Evolutionary conservation across 2,888 invertebrate species (phyloP), one percentile per base, ranked within the genome.

Genomic region (Craniophora ligustri): DNA sequence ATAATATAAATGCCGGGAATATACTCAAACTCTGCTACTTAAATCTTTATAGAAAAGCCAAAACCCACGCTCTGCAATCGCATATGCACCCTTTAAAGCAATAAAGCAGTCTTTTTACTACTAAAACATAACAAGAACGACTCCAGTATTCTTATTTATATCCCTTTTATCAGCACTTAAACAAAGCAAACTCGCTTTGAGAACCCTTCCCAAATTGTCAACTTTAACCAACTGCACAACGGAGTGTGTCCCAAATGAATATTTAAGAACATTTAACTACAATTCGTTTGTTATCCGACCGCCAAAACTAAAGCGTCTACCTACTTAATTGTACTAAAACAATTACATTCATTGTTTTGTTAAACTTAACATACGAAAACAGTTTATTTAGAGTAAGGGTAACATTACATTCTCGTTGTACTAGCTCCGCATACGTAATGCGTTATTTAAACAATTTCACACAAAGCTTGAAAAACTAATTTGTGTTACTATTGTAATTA

Each of bases 331-430:
- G 47, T 65, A 56, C 57, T 55, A 55, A 65, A 68, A 74, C 68
- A 74, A 65, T 71, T 57, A 75, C 13, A 55, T 40, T 60, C 65
- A 51, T 67, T 76, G 75, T 76, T 72, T 64, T 76, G 57, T 57
- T 74, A 59, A 28, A 59, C 60, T 74, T 66, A 66, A 67, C 75
- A 75, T 71, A 71, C 41, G 59, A 76, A 75, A 74, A 68, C 72
- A 69, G 67, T 76, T 72, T 74, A 62, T 65, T 66, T 53, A 58
- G 40, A 54, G 48, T 38, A 53, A 47, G 53, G 47, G 60, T 53
- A 50, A 47, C 39, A 40, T 54, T 63, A 63, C 72, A 67, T 62
- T 71, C 54, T 54, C 55, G 54, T 35, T 31, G 56, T 30, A 65
- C 39, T 23, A 32, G 11, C 23, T 39, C 23, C 35, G 56, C 47